Evolutionary conservation across 2,888 invertebrate species (phyloP).

Genomic region (Venusia cambrica): DNA sequence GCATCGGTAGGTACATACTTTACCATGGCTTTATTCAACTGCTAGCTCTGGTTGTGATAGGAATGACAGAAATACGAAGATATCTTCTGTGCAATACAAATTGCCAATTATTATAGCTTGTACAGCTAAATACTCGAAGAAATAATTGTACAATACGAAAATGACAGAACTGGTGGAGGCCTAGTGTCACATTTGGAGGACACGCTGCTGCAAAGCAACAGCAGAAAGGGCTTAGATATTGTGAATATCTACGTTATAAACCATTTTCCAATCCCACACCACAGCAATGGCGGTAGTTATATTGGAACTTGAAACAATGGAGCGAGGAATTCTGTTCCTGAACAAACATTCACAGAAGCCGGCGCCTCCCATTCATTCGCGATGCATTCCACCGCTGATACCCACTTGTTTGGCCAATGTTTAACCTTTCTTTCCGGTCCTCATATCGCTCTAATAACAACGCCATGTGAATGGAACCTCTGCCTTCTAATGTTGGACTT

Average conservation of each 20-base stretch:
- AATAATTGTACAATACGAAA: no score
- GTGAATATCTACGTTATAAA: no score
- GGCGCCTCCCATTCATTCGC: slow-evolving; percentile 57
- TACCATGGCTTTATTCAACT: slow-evolving; percentile 20
- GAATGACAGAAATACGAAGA: no score
- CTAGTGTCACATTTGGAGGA: no score
- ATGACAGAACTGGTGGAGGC: no score
- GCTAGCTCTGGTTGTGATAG: slow-evolving; percentile 15
- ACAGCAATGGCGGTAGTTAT: slow-evolving; percentile 22
- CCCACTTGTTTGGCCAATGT: slow-evolving; percentile 55
- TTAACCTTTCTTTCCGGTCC: slow-evolving; percentile 67
- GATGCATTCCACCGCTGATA: slow-evolving; percentile 46
- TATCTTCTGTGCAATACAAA: no score
- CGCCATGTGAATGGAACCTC: slow-evolving; percentile 58
- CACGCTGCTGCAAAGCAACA: no score
- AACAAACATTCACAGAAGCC: slow-evolving; percentile 59
- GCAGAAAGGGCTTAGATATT: no score
- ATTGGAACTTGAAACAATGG: slow-evolving; percentile 56
- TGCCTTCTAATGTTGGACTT: slow-evolving; percentile 61
- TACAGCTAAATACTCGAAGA: no score
- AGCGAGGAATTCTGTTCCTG: slow-evolving; percentile 58
- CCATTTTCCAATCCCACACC: slow-evolving; percentile 36
- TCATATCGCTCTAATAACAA: slow-evolving; percentile 62
- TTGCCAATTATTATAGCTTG: no score
- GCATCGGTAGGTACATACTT: slow-evolving; percentile 17